These are phyloP conservation scores for Caenorhabditis doughertyi DNA, from an alignment of 2,888 invertebrate genomes.

Conservation along the genomic window DNA sequence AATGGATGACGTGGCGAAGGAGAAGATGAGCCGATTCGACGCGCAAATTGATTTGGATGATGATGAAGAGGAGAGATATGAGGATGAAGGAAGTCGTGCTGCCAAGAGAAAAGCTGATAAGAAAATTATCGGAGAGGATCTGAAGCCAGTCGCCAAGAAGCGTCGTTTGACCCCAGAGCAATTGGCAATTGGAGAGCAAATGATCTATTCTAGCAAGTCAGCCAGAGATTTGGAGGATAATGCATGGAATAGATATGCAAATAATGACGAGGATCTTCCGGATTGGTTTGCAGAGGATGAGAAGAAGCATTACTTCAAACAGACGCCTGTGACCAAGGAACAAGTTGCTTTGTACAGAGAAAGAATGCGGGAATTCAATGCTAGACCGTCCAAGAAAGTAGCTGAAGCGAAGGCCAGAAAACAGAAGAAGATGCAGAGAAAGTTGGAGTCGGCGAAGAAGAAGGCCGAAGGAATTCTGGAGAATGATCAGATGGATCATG, in stretches of 20 bases:
- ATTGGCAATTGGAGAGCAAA: conserved; percentile 92
- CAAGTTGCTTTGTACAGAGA: conserved; percentile 90
- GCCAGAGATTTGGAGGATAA: conserved; percentile 88
- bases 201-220: conserved; percentile 93
- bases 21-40: conserved; percentile 63
- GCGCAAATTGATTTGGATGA: conserved; percentile 71
- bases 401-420: conserved; percentile 98
- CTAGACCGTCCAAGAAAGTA: conserved; percentile 96
- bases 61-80: conserved; percentile 64
- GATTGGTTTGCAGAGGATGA: conserved; percentile 98
- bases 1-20: conserved; percentile 60
- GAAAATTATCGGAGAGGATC: conserved; percentile 67
- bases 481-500: conserved; percentile 91
- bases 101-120: conserved; percentile 69
- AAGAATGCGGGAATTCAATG: conserved; percentile 90
- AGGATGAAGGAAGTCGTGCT: conserved; percentile 64
- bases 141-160: conserved; percentile 73
- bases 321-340: conserved; percentile 87
- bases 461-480: conserved; percentile 90
- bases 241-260: conserved; percentile 87
- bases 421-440: conserved; percentile 89
- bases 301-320: conserved; percentile 91
- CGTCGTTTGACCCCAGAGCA: conserved; percentile 90
- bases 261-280: conserved; percentile 93
- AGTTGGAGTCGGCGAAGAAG: conserved; percentile 93